These are phyloP conservation scores for Onychomys arenicola DNA, from an alignment of 2,797 vertebrate species.

Conservation along the genomic window DNA sequence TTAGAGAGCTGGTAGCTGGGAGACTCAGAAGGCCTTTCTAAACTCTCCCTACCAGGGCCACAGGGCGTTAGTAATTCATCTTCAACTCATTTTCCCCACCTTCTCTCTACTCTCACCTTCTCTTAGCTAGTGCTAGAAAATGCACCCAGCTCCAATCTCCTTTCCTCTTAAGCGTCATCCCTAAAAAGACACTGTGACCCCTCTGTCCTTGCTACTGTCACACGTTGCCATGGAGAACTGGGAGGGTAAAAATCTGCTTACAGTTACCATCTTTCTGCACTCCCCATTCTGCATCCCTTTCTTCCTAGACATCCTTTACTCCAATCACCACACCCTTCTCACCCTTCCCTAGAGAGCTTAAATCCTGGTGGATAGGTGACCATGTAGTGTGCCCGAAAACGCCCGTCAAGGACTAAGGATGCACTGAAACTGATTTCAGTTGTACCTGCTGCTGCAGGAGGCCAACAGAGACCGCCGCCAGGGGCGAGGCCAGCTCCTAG, in stretches of 20 bases:
- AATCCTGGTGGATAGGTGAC: constrained; percentile 4
- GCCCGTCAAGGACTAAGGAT: neutral
- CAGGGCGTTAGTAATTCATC: constrained; percentile 4
- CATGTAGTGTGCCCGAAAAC: neutral
- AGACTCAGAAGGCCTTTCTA: constrained; percentile 55
- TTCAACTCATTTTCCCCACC: constrained; percentile 6
- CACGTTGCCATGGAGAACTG: constrained; percentile 58
- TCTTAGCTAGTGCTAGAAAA: constrained; percentile 52
- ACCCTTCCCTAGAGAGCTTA: neutral
- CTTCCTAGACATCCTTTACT: neutral
- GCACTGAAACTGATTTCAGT: constrained; percentile 42
- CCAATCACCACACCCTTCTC: neutral
- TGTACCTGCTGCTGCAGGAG: constrained; percentile 38
- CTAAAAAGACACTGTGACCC: constrained; percentile 52
- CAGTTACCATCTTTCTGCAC: constrained; percentile 34
- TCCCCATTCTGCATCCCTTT: neutral
- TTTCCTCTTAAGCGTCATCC: constrained; percentile 27
- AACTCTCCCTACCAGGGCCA: constrained; percentile 18
- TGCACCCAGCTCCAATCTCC: neutral
- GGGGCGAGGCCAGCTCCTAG: constrained; percentile 4
- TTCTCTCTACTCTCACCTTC: neutral
- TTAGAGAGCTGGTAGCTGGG: constrained; percentile 58
- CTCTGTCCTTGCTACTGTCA: constrained; percentile 58
- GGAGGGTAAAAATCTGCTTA: constrained; percentile 23
- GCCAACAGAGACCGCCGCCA: neutral